Conservation (phyloP, 2,113 vertebrate genomes). For the Lucifuga dentata region DNA sequence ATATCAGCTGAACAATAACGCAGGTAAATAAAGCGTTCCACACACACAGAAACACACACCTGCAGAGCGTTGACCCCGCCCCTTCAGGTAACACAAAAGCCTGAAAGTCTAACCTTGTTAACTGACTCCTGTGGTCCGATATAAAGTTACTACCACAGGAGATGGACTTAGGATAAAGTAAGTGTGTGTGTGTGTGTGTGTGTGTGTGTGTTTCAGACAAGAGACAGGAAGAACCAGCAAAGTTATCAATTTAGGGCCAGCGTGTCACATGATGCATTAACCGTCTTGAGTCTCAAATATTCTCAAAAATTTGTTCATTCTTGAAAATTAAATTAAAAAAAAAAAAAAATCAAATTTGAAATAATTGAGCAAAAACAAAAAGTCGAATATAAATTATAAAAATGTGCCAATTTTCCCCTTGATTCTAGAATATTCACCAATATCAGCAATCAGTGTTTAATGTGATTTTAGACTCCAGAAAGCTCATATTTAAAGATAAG, state of each 20-base stretch:
- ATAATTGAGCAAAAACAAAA: no score
- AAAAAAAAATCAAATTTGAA: no score
- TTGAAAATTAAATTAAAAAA: no score
- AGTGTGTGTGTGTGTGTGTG: not conserved
- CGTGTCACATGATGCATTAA: not conserved
- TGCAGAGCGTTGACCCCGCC: not conserved
- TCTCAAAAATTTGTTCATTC: no score
- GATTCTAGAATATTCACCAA: no score
- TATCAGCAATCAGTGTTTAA: no score
- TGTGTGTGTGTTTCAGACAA: conserved; percentile 3
- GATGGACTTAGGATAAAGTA: conserved; percentile 10
- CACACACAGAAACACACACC: conserved; percentile 5
- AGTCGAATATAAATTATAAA: no score
- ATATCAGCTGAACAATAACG: not conserved
- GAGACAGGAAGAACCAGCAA: no score
- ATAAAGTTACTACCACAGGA: conserved; percentile 62
- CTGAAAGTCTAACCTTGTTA: conserved; percentile 62
- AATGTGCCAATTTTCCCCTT: no score
- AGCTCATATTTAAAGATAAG: not conserved
- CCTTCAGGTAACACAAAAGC: conserved; percentile 60
- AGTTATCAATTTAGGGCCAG: conserved; percentile 6
- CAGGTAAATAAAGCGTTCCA: conserved; percentile 20
- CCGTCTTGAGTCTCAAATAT: no score
- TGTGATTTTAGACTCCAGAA: no score
- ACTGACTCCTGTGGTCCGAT: conserved; percentile 42